Base-by-base conservation (phyloP, 2,888 invertebrate genomes). In the Athetis lepigone region DNA sequence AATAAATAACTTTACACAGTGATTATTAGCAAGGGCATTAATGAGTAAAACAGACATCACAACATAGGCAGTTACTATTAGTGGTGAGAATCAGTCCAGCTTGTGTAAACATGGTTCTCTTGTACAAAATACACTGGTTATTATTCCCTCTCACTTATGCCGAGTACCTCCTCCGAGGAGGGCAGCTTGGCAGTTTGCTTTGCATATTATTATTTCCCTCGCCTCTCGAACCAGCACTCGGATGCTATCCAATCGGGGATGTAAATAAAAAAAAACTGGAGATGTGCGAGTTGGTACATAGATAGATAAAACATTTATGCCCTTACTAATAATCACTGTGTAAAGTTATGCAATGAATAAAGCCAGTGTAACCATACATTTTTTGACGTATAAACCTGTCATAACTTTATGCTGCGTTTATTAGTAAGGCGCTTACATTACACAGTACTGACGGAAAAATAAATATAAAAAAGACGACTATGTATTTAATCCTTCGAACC, bases 201-300 rank as follows among this genome's bases (percentile, higher is more conserved):
- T 58, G 40, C 59, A 58, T 58, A 42, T 58, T 59, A 42, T 58
- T 59, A 42, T 58, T 59, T 59, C n/a, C 25, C 4, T 13, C 33
- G 23, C 27, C 9, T 39, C 58, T 33, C 18, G 11, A 19, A 36
- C 33, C 36, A 27, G 19, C 42, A 42, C 42, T 42, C 23, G 33
- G 19, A n/a, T 25, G 33, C 59, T 25, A n/a, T 33, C 25, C 42
- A 36, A 59, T 42, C 42, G 25, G 23, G 18, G 33, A 5, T 58
- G 3, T 33, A 16, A 36, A 13, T 19, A n/a, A 16, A 25, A 25
- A 27, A 59, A 43, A 43, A 25, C n/a, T 7, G 5, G 2, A 0
- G 2, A 29, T 16, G 16, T 21, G 21, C 4, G 9, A 54, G 13
- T 9, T 16, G 6, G 2, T 25, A 1, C n/a, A n/a, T n/a, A n/a